Base-by-base conservation (phyloP, 2,113 vertebrate genomes). In the Pycnonotus jocosus region DNA sequence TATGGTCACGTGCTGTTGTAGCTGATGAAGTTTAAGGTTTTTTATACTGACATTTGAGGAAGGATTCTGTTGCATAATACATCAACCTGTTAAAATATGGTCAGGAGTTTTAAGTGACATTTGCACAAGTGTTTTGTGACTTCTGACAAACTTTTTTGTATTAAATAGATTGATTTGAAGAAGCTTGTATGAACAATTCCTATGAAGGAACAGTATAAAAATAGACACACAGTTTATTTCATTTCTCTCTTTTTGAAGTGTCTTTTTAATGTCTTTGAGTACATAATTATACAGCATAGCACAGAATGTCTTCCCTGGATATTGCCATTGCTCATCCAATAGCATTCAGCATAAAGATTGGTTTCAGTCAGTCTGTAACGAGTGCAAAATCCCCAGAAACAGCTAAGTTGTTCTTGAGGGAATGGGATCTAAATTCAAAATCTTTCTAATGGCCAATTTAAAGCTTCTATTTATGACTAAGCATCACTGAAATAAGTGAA, bases 1-100 rank as follows among this genome's bases (percentile, higher is more conserved):
- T 66, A 18, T 0, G 4, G 3, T 31, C 28, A 1, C 10, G 6
- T 71, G 21, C 33, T 54, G 15, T 47, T 84, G 11, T 24, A 42
- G 50, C 23, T 37, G 27, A 11, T 48, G 48, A 64, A 58, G 45
- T 82, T 22, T 7, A 28, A 80, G 6, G 37, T 61, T 89, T 82
- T 82, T 61, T 23, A 19, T 47, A 16, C 23, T 66, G 57, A 71
- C 31, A 21, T 22, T 38, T 74, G 68, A 42, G 51, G 23, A 71
- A 74, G 16, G 44, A 22, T 40, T 87, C 12, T 37, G 11, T 48
- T 70, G 24, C n/a, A 30, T 45, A 66, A 76, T 51, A 24, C 7
- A 56, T 80, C 21, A 58, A 2, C 7, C 44, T 25, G 8, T 44
- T 72, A 61, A 61, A 56, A 68, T 80, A 44, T 62, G 18, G 12